Base-by-base conservation (phyloP, 2,888 invertebrate genomes). In the Chymomyza procnemis region DNA sequence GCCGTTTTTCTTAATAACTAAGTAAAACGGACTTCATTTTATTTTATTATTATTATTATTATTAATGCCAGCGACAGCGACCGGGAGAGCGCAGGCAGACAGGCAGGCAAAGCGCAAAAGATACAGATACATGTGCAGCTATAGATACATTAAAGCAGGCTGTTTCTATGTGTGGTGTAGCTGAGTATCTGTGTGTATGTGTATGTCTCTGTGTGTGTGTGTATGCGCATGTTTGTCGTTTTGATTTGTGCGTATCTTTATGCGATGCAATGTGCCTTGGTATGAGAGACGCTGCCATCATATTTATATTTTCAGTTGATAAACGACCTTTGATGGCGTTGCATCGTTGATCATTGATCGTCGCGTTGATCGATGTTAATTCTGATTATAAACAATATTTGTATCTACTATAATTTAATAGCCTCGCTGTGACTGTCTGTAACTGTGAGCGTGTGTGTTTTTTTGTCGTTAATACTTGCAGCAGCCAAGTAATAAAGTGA, bases 281-380 rank as follows among this genome's bases (percentile, higher is more conserved):
- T 73, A 19, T 52, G 57, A 60, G 64, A 64, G 61, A 73, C 74
- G 84, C 81, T 86, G 83, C 87, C 85, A 83, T 85, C 18, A 89
- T 88, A 41, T 41, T 41, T 41, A 12, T 41, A 41, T 88, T 90
- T 90, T 88, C n/a, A 90, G 90, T 90, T 85, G 89, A 90, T 89
- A 88, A 88, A 87, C 88, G 85, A 88, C 88, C 87, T 87, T 90
- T 90, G 89, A 88, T 89, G 90, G 87, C 85, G 86, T 79, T 85
- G 87, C 89, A 89, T 89, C 89, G 34, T 41, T 41, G 34, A 41
- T 41, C 34, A 41, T 41, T 41, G 34, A 41, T 41, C 34, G 88
- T 82, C 64, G 76, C 87, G 76, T 76, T 85, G 77, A 84, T 88
- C 85, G 70, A 78, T 78, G 72, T 66, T 64, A 64, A 47, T 54